phyloP scores from a whole-genome alignment of 2,797 vertebrate genomes.

The Carcharodon carcharias region DNA sequence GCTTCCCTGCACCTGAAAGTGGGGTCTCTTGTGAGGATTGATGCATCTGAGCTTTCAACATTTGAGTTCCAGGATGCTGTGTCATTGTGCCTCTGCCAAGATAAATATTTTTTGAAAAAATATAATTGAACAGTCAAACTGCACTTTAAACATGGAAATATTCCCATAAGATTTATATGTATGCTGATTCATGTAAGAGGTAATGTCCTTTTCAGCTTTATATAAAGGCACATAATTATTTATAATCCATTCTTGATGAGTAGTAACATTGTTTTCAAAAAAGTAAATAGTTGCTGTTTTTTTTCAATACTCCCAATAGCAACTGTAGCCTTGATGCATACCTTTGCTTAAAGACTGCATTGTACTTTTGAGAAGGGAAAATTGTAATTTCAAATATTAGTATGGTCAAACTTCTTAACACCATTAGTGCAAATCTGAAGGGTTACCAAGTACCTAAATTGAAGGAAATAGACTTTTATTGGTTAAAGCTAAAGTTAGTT shows the following conservation, averaged over 20 bases:
- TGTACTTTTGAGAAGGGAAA: not conserved
- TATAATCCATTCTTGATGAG: not conserved
- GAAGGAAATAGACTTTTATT: not conserved
- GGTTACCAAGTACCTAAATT: not conserved
- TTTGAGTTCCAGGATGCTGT: not conserved
- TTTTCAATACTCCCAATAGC: too few species aligned
- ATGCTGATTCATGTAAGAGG: not conserved
- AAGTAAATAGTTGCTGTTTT: not conserved
- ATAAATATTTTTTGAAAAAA: not conserved
- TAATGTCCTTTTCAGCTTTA: not conserved
- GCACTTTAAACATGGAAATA: not conserved
- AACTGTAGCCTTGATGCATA: not conserved
- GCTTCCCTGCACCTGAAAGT: not conserved
- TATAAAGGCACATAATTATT: not conserved
- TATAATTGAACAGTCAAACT: not conserved
- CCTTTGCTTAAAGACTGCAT: not conserved
- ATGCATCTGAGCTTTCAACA: not conserved
- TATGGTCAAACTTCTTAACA: not conserved
- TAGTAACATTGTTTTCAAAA: not conserved
- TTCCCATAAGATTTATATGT: not conserved
- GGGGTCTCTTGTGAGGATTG: not conserved
- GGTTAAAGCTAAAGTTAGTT: not conserved
- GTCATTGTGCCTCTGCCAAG: not conserved
- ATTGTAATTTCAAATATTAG: not conserved
- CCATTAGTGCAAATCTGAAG: not conserved